Evolutionary conservation across 2,797 vertebrate species (phyloP).

Genomic region (Okamejei kenojei): DNA sequence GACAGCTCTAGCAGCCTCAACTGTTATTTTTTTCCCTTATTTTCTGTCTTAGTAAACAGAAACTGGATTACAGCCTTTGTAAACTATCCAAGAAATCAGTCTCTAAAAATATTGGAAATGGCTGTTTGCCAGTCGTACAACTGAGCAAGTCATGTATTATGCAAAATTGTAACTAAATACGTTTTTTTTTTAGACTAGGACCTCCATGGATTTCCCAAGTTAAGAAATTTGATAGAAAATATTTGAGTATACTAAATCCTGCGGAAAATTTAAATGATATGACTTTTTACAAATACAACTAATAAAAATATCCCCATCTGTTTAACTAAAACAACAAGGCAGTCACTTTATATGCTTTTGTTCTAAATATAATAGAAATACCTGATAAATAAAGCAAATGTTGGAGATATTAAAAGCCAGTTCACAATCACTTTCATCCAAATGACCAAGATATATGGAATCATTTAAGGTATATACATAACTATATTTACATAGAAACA

Average conservation of each 20-base stretch:
- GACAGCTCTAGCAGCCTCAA: slow-evolving; percentile 1
- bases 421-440: neutral
- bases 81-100: slow-evolving; percentile 11
- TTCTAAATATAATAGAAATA: neutral
- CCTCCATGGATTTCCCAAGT: neutral
- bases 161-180: slow-evolving; percentile 27
- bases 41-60: slow-evolving; percentile 18
- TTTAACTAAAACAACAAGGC: neutral
- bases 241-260: neutral
- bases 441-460: neutral
- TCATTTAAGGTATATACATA: neutral
- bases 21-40: neutral
- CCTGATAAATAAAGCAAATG: neutral
- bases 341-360: neutral
- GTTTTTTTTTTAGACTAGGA: neutral
- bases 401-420: neutral
- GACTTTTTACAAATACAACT: neutral
- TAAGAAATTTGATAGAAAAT: neutral
- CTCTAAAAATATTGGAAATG: slow-evolving; percentile 31
- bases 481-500: neutral
- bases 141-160: slow-evolving; percentile 23
- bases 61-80: slow-evolving; percentile 14
- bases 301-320: neutral
- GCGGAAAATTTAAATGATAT: neutral
- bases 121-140: slow-evolving; percentile 18